Evolutionary conservation across 1,140 invertebrate species (phyloP).

Genomic region (Chelonus insularis): DNA sequence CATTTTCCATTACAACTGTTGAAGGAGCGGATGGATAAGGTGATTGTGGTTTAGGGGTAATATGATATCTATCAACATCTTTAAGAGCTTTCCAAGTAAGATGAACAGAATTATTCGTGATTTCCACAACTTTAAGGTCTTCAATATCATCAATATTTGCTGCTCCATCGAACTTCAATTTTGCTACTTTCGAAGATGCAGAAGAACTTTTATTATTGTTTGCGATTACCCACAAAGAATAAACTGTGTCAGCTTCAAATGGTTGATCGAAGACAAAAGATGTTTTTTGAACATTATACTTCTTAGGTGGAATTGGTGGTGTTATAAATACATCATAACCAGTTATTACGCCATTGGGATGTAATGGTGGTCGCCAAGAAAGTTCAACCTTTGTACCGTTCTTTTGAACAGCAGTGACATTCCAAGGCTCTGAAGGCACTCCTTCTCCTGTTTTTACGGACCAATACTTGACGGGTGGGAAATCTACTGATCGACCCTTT

Average conservation of each 20-base stretch:
- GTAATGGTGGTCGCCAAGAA: conserved; percentile 67
- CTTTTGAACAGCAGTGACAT: conserved; percentile 67
- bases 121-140: conserved; percentile 59
- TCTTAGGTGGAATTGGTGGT: conserved; percentile 61
- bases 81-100: conserved; percentile 66
- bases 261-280: conserved; percentile 61
- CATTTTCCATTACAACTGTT: conserved; percentile 49
- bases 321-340: conserved; percentile 68
- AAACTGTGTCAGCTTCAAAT: conserved; percentile 67
- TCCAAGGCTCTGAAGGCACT: conserved; percentile 68
- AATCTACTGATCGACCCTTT: conserved; percentile 55
- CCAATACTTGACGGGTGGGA: conserved; percentile 66
- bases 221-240: conserved; percentile 79
- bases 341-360: conserved; percentile 67
- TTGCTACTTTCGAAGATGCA: conserved; percentile 61
- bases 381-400: conserved; percentile 68
- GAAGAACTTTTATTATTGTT: conserved; percentile 66
- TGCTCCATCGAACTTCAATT: conserved; percentile 64
- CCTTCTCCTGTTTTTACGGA: conserved; percentile 67
- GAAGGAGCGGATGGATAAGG: conserved; percentile 60
- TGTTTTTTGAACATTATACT: conserved; percentile 47
- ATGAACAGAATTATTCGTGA: conserved; percentile 60
- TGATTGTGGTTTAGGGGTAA: conserved; percentile 57
- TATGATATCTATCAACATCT: conserved; percentile 66
- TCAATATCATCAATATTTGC: conserved; percentile 66